Evolutionary conservation across 2,888 invertebrate genomes (phyloP), one percentile per base, ranked within the genome.

Genomic region (Hololepta plana): DNA sequence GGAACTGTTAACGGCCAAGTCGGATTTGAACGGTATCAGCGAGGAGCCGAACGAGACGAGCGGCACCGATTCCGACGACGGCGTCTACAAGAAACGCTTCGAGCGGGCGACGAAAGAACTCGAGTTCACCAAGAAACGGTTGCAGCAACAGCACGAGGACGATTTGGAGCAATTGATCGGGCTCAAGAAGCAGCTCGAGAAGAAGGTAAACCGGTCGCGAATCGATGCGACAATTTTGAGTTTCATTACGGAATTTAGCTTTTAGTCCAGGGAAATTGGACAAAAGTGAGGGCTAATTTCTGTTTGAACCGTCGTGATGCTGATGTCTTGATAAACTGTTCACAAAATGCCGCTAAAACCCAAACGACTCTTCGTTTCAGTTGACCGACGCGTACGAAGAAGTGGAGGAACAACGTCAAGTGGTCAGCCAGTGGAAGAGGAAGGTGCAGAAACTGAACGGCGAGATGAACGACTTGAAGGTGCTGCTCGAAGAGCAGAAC

Each of bases 101-200:
- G 88, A 90, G 45, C 64, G 80, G 28, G 73, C 76, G 1, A 66
- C 77, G 31, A 63, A 82, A 14, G 91, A 93, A 49, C 56, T 88
- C 41, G 85, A 88, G 49, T 71, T 85, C 37, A 72, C 82, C 7
- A 76, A 84, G 38, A 71, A 87, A 33, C 72, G 85, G 43, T 60
- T 90, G 42, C 75, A 85, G 32, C 75, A 90, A 30, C 87, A 91
- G 46, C 88, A 90, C 45, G 88, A 91, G 47, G 91, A 91, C 45
- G 90, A 91, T 53, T 55, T 88, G 39, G 91, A 93, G 45, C 87
- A 90, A 51, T 64, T 91, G 34, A 76, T 88, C 37, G 75, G 73
- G 6, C 64, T 87, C 26, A 88, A 88, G 59, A 91, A 91, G 49
- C 85, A 87, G 51, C 62, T 91, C 33, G 91, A 93, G 50, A 90